Conservation (phyloP, 1,140 invertebrate species). For the Helicoverpa armigera region DNA sequence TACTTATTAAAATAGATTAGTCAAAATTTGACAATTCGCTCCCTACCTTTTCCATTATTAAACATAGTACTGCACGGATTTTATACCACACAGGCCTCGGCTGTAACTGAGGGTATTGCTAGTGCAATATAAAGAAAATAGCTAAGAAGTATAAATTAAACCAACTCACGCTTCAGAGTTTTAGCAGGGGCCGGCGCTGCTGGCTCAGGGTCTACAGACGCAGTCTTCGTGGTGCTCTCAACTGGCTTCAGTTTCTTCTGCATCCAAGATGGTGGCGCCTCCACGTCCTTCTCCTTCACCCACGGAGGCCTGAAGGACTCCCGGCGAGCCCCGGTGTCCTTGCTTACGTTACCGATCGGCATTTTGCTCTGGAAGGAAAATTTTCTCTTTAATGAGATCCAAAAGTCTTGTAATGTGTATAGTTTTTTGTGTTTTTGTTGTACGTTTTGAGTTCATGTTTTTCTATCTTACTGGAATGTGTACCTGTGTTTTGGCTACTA, state of each 20-base stretch:
- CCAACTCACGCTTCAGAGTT: conserved; percentile 75
- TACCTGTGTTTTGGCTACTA: too few relatives aligned
- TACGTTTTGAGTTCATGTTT: not conserved
- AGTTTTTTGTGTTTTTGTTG: not conserved
- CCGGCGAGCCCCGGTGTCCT: conserved; percentile 69
- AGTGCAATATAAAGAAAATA: too few relatives aligned
- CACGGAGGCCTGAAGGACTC: conserved; percentile 92
- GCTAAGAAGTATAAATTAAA: not conserved
- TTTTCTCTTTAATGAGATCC: not conserved
- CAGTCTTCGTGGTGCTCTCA: conserved; percentile 65
- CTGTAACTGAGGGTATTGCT: too few relatives aligned
- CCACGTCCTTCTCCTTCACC: conserved; percentile 91
- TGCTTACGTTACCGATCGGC: conserved; percentile 81
- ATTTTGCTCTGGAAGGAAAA: conserved; percentile 62
- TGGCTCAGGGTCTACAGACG: conserved; percentile 65
- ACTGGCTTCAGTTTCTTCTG: conserved; percentile 85
- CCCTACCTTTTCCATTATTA: too few relatives aligned
- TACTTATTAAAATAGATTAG: too few relatives aligned
- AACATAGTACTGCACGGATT: too few relatives aligned
- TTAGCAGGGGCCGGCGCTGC: conserved; percentile 74
- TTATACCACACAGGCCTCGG: too few relatives aligned
- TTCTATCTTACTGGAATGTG: too few relatives aligned
- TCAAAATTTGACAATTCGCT: too few relatives aligned
- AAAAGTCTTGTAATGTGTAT: not conserved
- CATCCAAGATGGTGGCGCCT: conserved; percentile 88